Evolutionary conservation across 2,888 invertebrate species (phyloP).

Genomic region (Ferrisia virgata): DNA sequence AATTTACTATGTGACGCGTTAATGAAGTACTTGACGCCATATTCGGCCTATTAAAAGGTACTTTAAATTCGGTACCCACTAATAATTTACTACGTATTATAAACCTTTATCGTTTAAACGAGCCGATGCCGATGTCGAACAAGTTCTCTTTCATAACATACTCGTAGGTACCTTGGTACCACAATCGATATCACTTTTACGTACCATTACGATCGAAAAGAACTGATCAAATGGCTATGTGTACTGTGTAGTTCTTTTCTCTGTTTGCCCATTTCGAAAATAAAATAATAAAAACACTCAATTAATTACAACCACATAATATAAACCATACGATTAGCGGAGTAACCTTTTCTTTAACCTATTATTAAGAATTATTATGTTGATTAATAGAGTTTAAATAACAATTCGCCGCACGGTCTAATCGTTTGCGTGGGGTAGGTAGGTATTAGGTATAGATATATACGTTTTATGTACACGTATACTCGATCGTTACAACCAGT

Average conservation of each 20-base stretch:
- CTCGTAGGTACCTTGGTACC: no score
- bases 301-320: neutral
- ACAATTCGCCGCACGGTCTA: neutral
- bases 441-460: no score
- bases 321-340: neutral
- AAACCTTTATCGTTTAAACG: neutral
- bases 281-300: conserved; percentile 1
- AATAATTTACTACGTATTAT: no score
- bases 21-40: conserved; percentile 12
- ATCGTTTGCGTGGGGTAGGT: conserved; percentile 7
- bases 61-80: neutral
- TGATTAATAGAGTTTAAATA: conserved; percentile 30
- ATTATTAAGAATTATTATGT: conserved; percentile 8
- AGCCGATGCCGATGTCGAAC: neutral
- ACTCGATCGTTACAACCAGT: neutral
- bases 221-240: neutral
- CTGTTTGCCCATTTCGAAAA: neutral
- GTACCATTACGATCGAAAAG: neutral
- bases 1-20: neutral
- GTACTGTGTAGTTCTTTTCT: no score
- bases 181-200: neutral
- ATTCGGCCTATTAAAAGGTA: conserved; percentile 5
- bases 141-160: neutral
- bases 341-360: neutral
- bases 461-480: no score